phyloP scores from a whole-genome alignment of 2,888 invertebrate species.

The Eucera pruinosa region DNA sequence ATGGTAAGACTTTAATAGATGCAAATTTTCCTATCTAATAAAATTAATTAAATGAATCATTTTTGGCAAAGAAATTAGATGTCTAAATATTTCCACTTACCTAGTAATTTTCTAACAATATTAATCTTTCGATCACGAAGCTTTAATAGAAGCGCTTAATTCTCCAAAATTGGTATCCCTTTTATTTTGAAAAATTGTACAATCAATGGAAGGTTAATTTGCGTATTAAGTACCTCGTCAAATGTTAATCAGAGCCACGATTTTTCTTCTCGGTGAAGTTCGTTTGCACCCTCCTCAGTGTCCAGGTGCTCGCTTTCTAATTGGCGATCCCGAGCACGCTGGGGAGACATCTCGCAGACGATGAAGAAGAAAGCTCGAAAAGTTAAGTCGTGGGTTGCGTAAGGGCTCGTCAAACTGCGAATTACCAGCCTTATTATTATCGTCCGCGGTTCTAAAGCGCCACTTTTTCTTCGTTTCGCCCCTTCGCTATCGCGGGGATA shows the following conservation, averaged over 20 bases:
- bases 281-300: slow-evolving; percentile 48
- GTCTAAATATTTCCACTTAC: no score
- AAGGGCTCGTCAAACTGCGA: slow-evolving; percentile 82
- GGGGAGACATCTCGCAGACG: slow-evolving; percentile 76
- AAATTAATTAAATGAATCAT: no score
- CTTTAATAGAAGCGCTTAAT: no score
- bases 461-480: slow-evolving; percentile 66
- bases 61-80: no score
- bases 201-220: background rate
- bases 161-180: no score
- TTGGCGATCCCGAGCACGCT: slow-evolving; percentile 76
- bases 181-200: background rate
- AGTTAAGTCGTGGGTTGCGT: slow-evolving; percentile 65
- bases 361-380: slow-evolving; percentile 74
- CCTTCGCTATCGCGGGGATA: slow-evolving; percentile 3
- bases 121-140: no score
- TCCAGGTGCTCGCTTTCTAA: slow-evolving; percentile 79
- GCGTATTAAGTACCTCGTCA: slow-evolving; percentile 18
- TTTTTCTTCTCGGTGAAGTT: slow-evolving; percentile 25
- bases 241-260: slow-evolving; percentile 59
- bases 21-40: no score
- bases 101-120: no score
- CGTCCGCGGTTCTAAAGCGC: slow-evolving; percentile 75
- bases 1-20: no score
- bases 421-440: slow-evolving; percentile 83